A percentile compares a stretch with the other conserved stretches of the same genome.
Conservation (phyloP, 2,113 vertebrate species). For the Pangasianodon hypophthalmus region DNA sequence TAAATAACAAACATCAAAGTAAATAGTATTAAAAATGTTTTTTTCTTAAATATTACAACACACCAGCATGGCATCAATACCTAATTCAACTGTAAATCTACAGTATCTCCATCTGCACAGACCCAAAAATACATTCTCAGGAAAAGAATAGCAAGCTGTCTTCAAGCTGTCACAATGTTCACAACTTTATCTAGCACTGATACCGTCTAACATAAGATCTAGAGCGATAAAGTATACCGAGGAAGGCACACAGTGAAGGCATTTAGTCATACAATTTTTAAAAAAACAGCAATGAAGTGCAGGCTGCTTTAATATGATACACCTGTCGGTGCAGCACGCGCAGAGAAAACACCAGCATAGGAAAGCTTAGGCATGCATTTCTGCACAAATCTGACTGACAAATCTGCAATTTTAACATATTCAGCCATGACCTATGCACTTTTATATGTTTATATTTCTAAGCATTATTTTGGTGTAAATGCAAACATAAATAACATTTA, state of each 20-base stretch:
- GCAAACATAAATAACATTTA: not conserved
- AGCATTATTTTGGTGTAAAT: not conserved
- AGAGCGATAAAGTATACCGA: not conserved
- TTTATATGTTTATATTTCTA: not conserved
- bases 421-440: not conserved
- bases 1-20: not conserved
- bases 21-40: not conserved
- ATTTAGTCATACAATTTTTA: not conserved
- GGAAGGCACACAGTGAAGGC: not conserved
- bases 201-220: not conserved
- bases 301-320: constrained; percentile 42
- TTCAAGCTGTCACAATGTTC: constrained; percentile 8
- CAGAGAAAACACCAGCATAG: constrained; percentile 42
- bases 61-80: not conserved
- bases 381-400: not conserved
- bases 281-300: constrained; percentile 35
- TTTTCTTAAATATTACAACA: constrained; percentile 6
- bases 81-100: not conserved
- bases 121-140: not conserved
- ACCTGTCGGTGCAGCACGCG: constrained; percentile 44
- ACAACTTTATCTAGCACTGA: not conserved
- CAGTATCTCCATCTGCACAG: not conserved
- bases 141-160: not conserved
- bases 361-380: constrained; percentile 36
- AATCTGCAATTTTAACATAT: not conserved